Base-by-base conservation (phyloP, 1,140 invertebrate species). In the Caenorhabditis briggsae region DNA sequence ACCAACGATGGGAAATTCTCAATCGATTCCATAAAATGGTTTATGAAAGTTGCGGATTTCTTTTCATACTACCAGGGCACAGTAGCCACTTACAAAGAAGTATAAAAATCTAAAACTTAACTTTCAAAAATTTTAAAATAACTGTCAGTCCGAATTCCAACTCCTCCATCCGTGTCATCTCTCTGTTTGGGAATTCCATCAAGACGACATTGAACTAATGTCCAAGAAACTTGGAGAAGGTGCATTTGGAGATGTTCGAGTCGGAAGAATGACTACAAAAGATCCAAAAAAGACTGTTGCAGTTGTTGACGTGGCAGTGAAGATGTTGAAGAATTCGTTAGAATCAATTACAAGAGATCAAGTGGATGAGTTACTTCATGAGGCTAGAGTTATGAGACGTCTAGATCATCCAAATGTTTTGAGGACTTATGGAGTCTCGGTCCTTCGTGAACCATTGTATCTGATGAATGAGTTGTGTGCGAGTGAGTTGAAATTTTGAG, bases 181-280 rank as follows among this genome's bases (percentile, higher is more conserved):
- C 12, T 74, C 65, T 7, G 23, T 23, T 23, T 78, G 70, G 70
- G 70, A 78, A 41, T 78, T 78, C 20, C 46, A 78, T 23, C 70
- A 78, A 5, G 70, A 78, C 12, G 46, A 50, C 46, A 78, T 50
- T 48, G 46, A 78, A n/a, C 9, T 78, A 11, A n/a, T 23, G 5
- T 6, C 41, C 1, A 78, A 78, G 9, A 78, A 78, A 25, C 70
- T 78, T 3, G 70, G 70, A 48, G 70, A 78, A 78, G 70, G 70
- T 12, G 70, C 70, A 50, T 78, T 78, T 78, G 70, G 70, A 78
- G 70, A 78, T 9, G 70, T 78, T 78, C 46, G 46, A 20, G 70
- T 50, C 46, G 70, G 70, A 11, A 16, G 46, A 11, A 50, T 78
- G 46, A 46, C 65, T 1, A 48, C 43, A n/a, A 74, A 74, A 48